phyloP scores from a whole-genome alignment of 2,113 vertebrate genomes.

The Ellobius talpinus region DNA sequence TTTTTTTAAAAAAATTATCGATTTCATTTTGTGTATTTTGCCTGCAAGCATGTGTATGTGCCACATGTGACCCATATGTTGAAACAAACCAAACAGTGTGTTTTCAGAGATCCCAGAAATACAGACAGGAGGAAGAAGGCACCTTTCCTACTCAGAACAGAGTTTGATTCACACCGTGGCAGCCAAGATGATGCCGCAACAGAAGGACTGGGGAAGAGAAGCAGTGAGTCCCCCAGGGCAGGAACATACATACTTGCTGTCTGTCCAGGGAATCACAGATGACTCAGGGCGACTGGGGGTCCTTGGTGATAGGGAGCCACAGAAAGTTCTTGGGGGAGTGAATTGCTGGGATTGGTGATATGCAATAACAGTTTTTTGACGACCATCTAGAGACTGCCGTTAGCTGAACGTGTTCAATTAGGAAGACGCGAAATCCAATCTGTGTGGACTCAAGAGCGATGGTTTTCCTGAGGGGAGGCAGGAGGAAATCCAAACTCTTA shows the following conservation, averaged over 20 bases:
- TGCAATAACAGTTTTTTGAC: neutral
- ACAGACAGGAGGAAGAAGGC: neutral
- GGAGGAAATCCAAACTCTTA: slow-evolving; percentile 38
- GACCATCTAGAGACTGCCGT: neutral
- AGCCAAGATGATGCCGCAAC: neutral
- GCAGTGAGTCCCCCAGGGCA: neutral
- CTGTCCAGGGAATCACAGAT: neutral
- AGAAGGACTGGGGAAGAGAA: neutral
- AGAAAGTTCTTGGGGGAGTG: neutral
- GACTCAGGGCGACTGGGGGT: neutral
- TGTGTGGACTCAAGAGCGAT: neutral
- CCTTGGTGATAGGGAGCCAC: neutral
- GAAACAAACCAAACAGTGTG: neutral
- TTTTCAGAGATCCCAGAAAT: neutral
- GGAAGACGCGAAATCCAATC: slow-evolving; percentile 46
- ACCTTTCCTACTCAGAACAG: neutral
- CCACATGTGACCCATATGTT: neutral
- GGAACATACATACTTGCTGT: neutral
- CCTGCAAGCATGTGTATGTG: neutral
- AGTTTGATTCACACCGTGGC: neutral
- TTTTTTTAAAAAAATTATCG: neutral
- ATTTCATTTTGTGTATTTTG: neutral
- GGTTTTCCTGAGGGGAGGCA: neutral
- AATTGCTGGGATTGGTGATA: neutral
- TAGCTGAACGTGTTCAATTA: slow-evolving; percentile 40